phyloP scores from a whole-genome alignment of 2,113 vertebrate species.

The Leptosomus discolor region DNA sequence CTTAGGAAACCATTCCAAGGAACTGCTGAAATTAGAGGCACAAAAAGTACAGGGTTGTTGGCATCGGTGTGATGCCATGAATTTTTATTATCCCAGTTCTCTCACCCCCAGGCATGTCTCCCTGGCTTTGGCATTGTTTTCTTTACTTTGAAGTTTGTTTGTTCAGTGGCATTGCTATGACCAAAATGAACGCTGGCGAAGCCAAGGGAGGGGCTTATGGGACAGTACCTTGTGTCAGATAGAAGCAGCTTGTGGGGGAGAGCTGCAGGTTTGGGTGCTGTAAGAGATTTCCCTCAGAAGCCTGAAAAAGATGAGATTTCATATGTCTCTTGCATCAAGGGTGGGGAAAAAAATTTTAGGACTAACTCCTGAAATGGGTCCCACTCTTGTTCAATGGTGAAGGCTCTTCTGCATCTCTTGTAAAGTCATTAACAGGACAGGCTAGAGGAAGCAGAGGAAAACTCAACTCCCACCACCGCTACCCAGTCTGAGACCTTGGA shows the following conservation, averaged over 20 bases:
- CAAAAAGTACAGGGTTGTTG: not conserved
- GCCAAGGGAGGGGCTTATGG: not conserved
- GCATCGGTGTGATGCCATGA: not conserved
- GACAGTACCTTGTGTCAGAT: not conserved
- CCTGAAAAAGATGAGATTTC: not conserved
- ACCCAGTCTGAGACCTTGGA: not conserved
- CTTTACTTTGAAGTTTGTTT: conserved; percentile 48
- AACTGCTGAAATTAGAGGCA: not conserved
- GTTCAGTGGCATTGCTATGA: not conserved
- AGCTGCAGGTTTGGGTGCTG: not conserved
- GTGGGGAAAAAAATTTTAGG: not conserved
- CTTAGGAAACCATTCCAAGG: not conserved
- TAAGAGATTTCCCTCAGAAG: not conserved
- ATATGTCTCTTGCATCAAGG: not conserved
- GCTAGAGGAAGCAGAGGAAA: not conserved
- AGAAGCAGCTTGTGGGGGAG: not conserved
- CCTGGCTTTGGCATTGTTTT: not conserved
- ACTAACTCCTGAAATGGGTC: not conserved
- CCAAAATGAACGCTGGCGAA: not conserved
- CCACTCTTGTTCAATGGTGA: not conserved
- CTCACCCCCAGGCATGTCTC: not conserved
- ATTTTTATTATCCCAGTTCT: not conserved
- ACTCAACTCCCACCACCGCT: not conserved
- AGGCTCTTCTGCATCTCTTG: not conserved
- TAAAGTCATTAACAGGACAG: not conserved